Conservation (phyloP, 2,888 invertebrate species). For the Gastracanthus pulcherrimus region DNA sequence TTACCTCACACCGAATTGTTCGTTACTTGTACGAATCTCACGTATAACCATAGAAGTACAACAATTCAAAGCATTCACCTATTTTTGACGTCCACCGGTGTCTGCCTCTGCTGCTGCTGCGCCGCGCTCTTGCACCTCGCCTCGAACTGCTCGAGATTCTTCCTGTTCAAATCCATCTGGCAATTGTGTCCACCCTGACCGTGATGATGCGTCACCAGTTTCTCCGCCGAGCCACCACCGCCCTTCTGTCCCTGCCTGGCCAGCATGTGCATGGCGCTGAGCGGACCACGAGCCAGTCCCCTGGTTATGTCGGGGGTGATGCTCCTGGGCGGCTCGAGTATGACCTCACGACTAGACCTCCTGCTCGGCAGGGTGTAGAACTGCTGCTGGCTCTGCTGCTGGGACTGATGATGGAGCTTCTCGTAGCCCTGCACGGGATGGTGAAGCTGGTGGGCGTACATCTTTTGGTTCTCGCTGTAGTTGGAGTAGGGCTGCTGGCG, state of each 20-base stretch:
- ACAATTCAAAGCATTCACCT: slow-evolving; percentile 62
- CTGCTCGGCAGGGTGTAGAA: slow-evolving; percentile 78
- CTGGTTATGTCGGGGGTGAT: slow-evolving; percentile 80
- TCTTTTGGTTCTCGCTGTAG: slow-evolving; percentile 55
- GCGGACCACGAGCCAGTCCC: slow-evolving; percentile 73
- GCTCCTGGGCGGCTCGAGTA: slow-evolving; percentile 76
- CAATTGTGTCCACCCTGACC: slow-evolving; percentile 56
- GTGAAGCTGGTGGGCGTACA: slow-evolving; percentile 59
- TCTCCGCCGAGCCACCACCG: slow-evolving; percentile 54
- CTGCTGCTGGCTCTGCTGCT: slow-evolving; percentile 62
- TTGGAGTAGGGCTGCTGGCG: neutral
- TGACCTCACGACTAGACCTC: slow-evolving; percentile 75
- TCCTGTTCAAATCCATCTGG: slow-evolving; percentile 61
- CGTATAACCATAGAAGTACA: no score
- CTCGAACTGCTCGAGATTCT: slow-evolving; percentile 62
- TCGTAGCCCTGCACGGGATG: slow-evolving; percentile 56
- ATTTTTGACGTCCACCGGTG: slow-evolving; percentile 69
- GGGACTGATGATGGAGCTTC: slow-evolving; percentile 27
- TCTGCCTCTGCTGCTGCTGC: slow-evolving; percentile 63
- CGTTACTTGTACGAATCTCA: no score
- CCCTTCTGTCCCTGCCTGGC: slow-evolving; percentile 69
- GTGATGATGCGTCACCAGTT: slow-evolving; percentile 55
- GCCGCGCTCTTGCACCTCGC: slow-evolving; percentile 60
- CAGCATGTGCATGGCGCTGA: slow-evolving; percentile 71
- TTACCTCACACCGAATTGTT: no score